Base-by-base conservation (phyloP, 2,888 invertebrate species). In the Caenorhabditis uteleia region DNA sequence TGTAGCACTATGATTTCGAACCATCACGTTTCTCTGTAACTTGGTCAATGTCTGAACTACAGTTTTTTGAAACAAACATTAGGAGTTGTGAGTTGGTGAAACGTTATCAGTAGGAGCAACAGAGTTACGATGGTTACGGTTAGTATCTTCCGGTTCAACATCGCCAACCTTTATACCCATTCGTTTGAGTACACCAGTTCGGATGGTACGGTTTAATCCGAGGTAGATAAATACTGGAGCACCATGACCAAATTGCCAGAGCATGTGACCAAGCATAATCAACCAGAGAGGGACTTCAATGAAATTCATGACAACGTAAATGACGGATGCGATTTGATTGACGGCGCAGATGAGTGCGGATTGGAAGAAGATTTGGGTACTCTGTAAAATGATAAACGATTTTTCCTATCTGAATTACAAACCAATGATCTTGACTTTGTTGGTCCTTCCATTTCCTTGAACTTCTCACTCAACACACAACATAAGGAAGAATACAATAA, bases 251-350 rank as follows among this genome's bases (percentile, higher is more conserved):
- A 46, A 51, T 29, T 64, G 64, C 64, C 64, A 64, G 12, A 48
- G 21, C 36, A 54, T 47, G 29, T 64, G 64, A 0, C 64, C 64
- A n/a, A 58, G 25, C 45, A 64, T 53, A 14, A 58, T 49, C 7
- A 64, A 31, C 53, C 48, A 57, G 12, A 49, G 27, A 16, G 57
- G 58, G 1, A 56, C 58, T 18, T 38, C 31, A 20, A 64, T 49
- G 46, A 58, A 64, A 40, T 64, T 57, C 64, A 64, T 64, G 53
- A 58, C 45, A 38, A 64, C 64, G 23, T 64, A 64, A 33, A 64
- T 58, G 31, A 64, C 23, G 8, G 64, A 53, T 3, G 64, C 64
- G 26, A 58, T 36, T 23, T 48, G 58, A 27, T 64, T 64, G 18
- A 53, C 49, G 1, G 45, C 48, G 21, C 64, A 64, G 27, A 64